Evolutionary conservation across 2,888 invertebrate species (phyloP).

Genomic region (Osmoderma eremita): DNA sequence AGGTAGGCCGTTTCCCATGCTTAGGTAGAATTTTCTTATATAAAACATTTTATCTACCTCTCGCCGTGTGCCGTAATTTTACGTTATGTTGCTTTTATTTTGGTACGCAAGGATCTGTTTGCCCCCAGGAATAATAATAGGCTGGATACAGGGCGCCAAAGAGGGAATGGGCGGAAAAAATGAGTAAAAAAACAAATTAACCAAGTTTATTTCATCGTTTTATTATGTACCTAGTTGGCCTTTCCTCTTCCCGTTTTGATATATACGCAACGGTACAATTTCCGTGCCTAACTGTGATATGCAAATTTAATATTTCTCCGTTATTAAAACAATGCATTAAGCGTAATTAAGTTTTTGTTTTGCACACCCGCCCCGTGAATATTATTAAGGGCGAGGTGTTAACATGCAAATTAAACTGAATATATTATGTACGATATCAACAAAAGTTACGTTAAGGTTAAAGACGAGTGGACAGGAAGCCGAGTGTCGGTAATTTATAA

Average conservation of each 20-base stretch:
- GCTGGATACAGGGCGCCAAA: not conserved
- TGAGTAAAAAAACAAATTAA: constrained; percentile 26
- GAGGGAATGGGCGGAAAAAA: constrained; percentile 7
- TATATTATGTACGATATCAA: not conserved
- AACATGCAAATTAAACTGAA: constrained; percentile 16
- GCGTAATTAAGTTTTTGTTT: constrained; percentile 31
- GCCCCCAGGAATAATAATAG: constrained; percentile 28
- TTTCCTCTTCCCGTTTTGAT: not conserved
- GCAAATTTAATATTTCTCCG: constrained; percentile 28
- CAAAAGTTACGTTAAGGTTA: no score
- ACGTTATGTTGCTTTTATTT: constrained; percentile 27
- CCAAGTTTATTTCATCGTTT: constrained; percentile 35
- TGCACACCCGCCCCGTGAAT: not conserved
- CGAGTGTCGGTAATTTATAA: not conserved
- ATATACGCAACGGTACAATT: not conserved
- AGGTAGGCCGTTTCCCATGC: not conserved
- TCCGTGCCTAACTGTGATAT: constrained; percentile 10
- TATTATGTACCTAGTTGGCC: constrained; percentile 27
- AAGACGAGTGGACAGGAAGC: not conserved
- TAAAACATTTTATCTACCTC: constrained; percentile 24
- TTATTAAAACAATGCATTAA: constrained; percentile 32
- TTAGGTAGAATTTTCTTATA: constrained; percentile 24
- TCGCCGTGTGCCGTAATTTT: constrained; percentile 23
- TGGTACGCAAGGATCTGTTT: constrained; percentile 21
- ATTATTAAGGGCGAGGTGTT: constrained; percentile 2